A percentile compares a stretch with the other conserved stretches of the same genome.
These are phyloP conservation scores for Penaeus japonicus DNA, from an alignment of 1,140 invertebrate species.

Conservation along the genomic window DNA sequence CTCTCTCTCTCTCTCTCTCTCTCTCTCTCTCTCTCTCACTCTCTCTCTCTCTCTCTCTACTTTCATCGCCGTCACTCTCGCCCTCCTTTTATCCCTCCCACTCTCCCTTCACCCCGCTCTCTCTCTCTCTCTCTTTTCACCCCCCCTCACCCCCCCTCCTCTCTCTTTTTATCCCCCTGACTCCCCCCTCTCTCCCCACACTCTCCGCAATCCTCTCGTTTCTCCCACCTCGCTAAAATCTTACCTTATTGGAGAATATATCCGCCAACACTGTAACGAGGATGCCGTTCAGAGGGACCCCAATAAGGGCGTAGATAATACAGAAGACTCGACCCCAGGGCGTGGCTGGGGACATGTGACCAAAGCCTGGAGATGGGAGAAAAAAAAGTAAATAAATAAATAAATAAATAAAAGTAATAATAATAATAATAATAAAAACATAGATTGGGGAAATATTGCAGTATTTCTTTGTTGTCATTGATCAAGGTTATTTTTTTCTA, in stretches of 20 bases:
- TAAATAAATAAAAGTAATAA: too few relatives aligned
- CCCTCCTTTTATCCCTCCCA: neutral
- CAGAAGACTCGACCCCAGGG: slow-evolving; percentile 84
- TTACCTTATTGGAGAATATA: neutral
- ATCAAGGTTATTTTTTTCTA: too few relatives aligned
- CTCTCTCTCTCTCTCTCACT: neutral
- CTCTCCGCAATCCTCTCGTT: too few relatives aligned
- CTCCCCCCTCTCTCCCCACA: neutral
- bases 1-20: neutral
- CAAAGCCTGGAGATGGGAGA: slow-evolving; percentile 77
- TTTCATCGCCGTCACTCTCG: neutral
- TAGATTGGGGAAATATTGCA: too few relatives aligned
- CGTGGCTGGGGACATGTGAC: slow-evolving; percentile 91
- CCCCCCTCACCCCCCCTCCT: neutral
- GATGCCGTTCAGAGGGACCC: slow-evolving; percentile 79
- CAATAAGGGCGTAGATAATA: slow-evolving; percentile 90
- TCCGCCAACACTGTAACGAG: neutral
- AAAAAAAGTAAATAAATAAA: too few relatives aligned
- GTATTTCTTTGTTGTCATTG: too few relatives aligned
- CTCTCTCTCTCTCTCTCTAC: neutral
- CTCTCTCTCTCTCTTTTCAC: too few relatives aligned
- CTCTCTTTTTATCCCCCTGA: neutral
- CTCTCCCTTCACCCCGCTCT: neutral
- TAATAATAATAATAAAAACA: too few relatives aligned
- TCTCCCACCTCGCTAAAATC: neutral